phyloP scores from a whole-genome alignment of 2,888 invertebrate genomes.

The Netelia melanura region DNA sequence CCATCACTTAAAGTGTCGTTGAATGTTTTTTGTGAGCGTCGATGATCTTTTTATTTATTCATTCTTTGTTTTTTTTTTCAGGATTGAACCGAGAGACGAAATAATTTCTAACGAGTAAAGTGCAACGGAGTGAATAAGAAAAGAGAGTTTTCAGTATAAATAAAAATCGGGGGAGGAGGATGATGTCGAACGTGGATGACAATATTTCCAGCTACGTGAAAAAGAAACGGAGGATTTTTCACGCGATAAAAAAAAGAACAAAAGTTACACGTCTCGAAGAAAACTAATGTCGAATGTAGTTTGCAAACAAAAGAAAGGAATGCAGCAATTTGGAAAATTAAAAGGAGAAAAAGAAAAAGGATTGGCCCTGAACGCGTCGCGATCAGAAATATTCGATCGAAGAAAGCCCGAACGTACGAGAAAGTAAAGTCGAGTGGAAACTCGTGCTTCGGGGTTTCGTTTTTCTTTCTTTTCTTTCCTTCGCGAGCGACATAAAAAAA shows the following conservation, averaged over 20 bases:
- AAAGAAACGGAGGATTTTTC: neutral
- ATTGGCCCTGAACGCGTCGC: neutral
- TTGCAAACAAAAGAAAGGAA: too few relatives aligned
- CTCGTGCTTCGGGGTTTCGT: neutral
- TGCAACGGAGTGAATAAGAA: constrained; percentile 6
- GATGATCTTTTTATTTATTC: too few relatives aligned
- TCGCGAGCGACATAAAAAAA: neutral
- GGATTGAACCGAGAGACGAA: neutral
- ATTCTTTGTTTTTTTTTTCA: too few relatives aligned
- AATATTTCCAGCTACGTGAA: neutral
- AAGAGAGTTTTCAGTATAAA: neutral
- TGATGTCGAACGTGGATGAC: neutral
- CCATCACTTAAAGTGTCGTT: constrained; percentile 2
- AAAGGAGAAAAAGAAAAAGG: too few relatives aligned
- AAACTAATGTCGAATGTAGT: too few relatives aligned
- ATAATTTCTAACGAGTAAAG: constrained; percentile 34
- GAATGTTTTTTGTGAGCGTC: neutral
- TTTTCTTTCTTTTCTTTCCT: neutral
- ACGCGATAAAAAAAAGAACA: too few relatives aligned
- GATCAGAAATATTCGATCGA: neutral
- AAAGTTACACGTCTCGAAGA: too few relatives aligned
- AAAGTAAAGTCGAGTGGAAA: neutral
- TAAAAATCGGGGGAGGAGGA: neutral
- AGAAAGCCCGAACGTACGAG: neutral
- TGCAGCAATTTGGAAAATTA: too few relatives aligned